Base-by-base conservation (phyloP, 2,888 invertebrate genomes). In the Trissoscelio sp. region DNA sequence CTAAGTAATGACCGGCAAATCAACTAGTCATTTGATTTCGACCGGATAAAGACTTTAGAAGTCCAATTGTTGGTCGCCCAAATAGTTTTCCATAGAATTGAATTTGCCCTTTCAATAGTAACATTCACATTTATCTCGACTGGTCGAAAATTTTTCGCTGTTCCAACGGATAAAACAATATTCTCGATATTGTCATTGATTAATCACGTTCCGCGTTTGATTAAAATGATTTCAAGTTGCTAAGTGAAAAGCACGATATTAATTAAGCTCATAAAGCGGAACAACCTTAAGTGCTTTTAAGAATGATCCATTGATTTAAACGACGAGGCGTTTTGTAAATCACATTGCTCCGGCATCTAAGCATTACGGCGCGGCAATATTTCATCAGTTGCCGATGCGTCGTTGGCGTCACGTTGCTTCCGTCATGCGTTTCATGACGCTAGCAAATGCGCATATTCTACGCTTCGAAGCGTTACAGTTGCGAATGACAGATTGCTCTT, bases 391-490 rank as follows among this genome's bases (percentile, higher is more conserved):
- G 79, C 82, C 82, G 70, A 82, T 79, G 70, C 79, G 70, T 79
- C 75, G 78, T 66, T 22, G 75, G 69, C 60, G 64, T 79, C 74
- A 66, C 70, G 62, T 58, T 39, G 81, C 66, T 77, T 81, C 81
- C 67, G 81, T 70, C 72, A 67, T 81, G 82, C 75, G 72, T 82
- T 79, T 75, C 82, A 79, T 82, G 75, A 82, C 75, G 79, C 75
- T 79, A 75, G 79, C 82, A 78, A 82, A 82, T 82, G 82, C 66
- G 74, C 82, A 82, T 82, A 82, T 82, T 82, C 82, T 70, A 74
- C 70, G 79, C 82, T 79, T 64, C 79, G 72, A 70, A 82, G 82
- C 82, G 82, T 82, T 70, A 74, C 82, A 74, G 69, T 77, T 79
- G 79, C 79, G 55, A 82, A 82, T 79, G 82, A 82, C 82, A 79